Percentiles rank a stretch among this genome's conserved stretches.
Conservation (phyloP, 2,797 vertebrate species). For the Lepilemur ruficaudatus region DNA sequence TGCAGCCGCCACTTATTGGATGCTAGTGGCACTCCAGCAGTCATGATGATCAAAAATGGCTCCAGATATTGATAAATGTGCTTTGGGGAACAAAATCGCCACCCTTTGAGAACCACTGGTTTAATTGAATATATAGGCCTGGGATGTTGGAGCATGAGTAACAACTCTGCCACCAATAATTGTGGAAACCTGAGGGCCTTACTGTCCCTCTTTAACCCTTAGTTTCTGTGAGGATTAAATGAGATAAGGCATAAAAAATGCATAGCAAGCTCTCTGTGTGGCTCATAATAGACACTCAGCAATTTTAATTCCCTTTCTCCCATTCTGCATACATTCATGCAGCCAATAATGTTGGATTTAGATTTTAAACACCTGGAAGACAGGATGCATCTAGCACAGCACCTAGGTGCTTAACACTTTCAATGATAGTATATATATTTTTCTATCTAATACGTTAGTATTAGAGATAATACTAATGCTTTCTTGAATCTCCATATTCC, state of each 20-base stretch:
- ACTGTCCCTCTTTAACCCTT: background rate
- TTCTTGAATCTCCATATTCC: background rate
- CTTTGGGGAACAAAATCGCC: background rate
- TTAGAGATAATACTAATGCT: background rate
- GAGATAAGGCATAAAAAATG: background rate
- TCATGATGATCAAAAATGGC: background rate
- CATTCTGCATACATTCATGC: background rate
- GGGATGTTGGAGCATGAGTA: background rate
- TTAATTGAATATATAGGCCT: background rate
- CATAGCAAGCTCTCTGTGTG: background rate
- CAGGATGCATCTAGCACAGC: background rate
- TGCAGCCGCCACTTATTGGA: background rate
- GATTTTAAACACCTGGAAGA: background rate
- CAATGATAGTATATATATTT: background rate
- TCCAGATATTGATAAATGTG: background rate
- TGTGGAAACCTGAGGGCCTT: background rate
- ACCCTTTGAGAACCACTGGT: background rate
- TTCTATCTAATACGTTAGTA: too few relatives aligned
- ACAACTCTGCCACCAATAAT: background rate
- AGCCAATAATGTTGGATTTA: background rate
- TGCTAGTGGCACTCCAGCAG: background rate
- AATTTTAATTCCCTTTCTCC: background rate
- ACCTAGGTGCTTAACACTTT: background rate
- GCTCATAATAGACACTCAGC: background rate
- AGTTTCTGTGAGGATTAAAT: background rate